Base-by-base conservation (phyloP, 2,888 invertebrate genomes). In the Portevinia maculata region DNA sequence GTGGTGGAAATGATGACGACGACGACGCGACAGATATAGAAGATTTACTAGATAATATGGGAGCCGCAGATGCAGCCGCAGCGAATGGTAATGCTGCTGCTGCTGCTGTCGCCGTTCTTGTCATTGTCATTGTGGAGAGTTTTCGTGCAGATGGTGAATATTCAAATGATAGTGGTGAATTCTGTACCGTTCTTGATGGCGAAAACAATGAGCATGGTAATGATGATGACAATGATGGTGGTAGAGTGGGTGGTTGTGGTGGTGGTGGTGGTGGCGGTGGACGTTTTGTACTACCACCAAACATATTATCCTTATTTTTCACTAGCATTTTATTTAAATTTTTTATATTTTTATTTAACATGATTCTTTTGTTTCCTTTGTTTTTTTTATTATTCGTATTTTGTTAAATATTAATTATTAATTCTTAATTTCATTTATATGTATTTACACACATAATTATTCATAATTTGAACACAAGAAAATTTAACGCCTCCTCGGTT, bases 251-350 rank as follows among this genome's bases (percentile, higher is more conserved):
- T 44, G 41, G 8, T 53, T 28, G 3, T 59, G 59, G 4, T n/a
- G 70, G 44, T 21, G 37, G 60, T 37, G 41, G 7, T 34, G 76
- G 70, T 64, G 84, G 79, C 21, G 85, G 84, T 70, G 78, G 85
- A 41, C 84, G 84, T 62, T 85, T 85, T 59, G 84, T 83, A 83
- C 84, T 84, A 15, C 85, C 85, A 81, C 85, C 83, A 65, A 84
- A 85, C 85, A 85, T 85, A 46, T 76, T 59, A 46, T 81, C 30
- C 30, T 69, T 59, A 53, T 53, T 75, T 69, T 59, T 81, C 48
- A 75, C 69, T 70, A 70, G 41, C 70, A 70, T 76, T 39, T 75
- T 81, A 41, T 70, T 75, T 59, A 75, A 37, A 46, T 59, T 64
- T 64, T 75, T 75, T 44, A 70, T 59, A 52, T 70, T 70, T 24